Conservation (phyloP, 2,113 vertebrate species). For the Pelvicachromis taeniatus region DNA sequence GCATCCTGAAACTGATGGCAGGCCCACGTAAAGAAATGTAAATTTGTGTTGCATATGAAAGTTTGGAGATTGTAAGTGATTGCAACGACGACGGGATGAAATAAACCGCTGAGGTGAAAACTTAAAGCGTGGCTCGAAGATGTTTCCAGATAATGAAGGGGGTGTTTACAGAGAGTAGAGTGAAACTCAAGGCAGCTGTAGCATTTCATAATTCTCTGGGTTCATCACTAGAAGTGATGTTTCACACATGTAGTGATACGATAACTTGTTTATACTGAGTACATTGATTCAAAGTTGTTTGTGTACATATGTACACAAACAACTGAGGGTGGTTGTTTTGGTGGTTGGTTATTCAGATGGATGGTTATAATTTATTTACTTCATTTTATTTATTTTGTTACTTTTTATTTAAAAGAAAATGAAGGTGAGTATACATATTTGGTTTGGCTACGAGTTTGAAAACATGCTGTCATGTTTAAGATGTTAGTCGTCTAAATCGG, state of each 20-base stretch:
- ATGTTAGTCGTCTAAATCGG: not conserved
- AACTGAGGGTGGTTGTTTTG: not conserved
- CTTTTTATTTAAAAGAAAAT: not conserved
- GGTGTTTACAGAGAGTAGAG: not conserved
- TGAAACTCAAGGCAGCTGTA: not conserved
- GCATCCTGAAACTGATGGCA: rapidly evolving
- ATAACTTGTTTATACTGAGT: not conserved
- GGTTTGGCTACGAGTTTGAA: not conserved
- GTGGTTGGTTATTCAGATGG: not conserved
- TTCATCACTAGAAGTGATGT: not conserved
- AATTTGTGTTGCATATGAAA: not conserved
- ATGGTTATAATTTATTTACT: not conserved
- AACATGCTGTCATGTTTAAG: not conserved
- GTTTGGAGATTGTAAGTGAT: not conserved
- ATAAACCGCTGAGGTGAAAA: not conserved
- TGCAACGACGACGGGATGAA: not conserved
- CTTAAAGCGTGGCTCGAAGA: not conserved
- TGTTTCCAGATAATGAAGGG: not conserved
- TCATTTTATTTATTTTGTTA: not conserved
- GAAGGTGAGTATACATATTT: rapidly evolving
- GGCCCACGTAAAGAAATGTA: not conserved
- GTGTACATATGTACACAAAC: not conserved
- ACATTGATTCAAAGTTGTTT: not conserved
- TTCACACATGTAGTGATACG: not conserved
- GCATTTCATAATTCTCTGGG: not conserved